A percentile compares a stretch with the other conserved stretches of the same genome.
These are phyloP conservation scores for Armadillidium nasatum DNA, from an alignment of 1,140 invertebrate species.

Conservation along the genomic window DNA sequence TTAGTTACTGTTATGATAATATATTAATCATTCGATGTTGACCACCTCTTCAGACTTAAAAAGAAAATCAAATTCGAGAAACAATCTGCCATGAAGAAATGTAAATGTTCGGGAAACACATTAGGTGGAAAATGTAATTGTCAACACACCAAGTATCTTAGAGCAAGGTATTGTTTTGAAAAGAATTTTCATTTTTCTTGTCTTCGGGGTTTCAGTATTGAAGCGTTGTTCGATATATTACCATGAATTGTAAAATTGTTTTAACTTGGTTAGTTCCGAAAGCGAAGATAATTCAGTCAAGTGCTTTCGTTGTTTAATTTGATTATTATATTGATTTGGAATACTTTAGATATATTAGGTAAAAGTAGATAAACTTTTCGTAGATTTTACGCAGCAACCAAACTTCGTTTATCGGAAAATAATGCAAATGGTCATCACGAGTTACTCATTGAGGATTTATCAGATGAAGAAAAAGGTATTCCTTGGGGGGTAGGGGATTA, in stretches of 20 bases:
- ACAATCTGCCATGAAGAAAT: constrained; percentile 23
- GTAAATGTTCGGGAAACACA: constrained; percentile 34
- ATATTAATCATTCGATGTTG: not conserved
- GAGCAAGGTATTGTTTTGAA: constrained; percentile 32
- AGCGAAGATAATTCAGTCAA: too few species aligned
- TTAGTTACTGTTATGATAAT: too few species aligned
- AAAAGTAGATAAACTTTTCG: too few species aligned
- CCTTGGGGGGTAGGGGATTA: not conserved
- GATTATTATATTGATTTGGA: too few species aligned
- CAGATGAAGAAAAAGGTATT: not conserved
- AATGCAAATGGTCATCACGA: not conserved
- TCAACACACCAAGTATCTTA: constrained; percentile 34
- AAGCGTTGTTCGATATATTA: too few species aligned
- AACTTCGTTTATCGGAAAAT: not conserved
- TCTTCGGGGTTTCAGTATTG: too few species aligned
- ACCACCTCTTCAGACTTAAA: constrained; percentile 28
- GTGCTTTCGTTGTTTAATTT: too few species aligned
- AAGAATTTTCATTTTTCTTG: too few species aligned
- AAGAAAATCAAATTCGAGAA: constrained; percentile 29
- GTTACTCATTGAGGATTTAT: not conserved
- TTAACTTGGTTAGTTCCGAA: too few species aligned
- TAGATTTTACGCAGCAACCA: not conserved
- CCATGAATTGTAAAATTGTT: too few species aligned
- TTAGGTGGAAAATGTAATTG: constrained; percentile 38
- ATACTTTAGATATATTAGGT: too few species aligned